Base-by-base conservation (phyloP, 2,888 invertebrate genomes). In the Orchestes rusci region DNA sequence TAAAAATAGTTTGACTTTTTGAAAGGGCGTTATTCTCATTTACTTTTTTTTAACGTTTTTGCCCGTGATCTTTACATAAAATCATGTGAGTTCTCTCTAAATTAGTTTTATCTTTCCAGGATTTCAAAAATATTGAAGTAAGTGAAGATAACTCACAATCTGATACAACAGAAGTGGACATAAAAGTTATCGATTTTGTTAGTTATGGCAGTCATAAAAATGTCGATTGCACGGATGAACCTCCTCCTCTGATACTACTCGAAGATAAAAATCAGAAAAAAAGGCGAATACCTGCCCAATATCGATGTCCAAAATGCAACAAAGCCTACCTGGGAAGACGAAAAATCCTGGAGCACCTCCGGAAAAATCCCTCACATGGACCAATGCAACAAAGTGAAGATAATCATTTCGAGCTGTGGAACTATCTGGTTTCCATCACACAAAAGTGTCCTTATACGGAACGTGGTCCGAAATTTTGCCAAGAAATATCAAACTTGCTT, bases 291-390 rank as follows among this genome's bases (percentile, higher is more conserved):
- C 67, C 73, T 1, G 64, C 73, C 31, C 70, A 72, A 35, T 77
- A 73, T 56, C 68, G 73, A 23, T 82, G 81, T 61, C 74, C 75
- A 2, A 74, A 73, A n/a, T 82, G 82, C 62, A 70, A 73, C 39
- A 80, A 80, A 60, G 73, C 76, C 12, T 82, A 80, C 60, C 65
- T 80, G 39, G 80, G 80, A 4, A 69, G 72, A 53, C 73, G 69
- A 19, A 73, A 76, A 39, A 73, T 82, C 67, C 70, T 74, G 15
- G 66, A 75, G 43, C 82, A 82, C 62, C 75, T 79, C 50, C 70
- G 75, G 52, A 70, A 77, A 54, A 70, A 76, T 62, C 80, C 80
- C 2, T 72, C 72, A 45, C 82, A 82, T 59, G 76, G 77, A 4
- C 63, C 65, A 5, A 33, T 60, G n/a, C 58, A 63, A 16, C 48